Evolutionary conservation across 2,888 invertebrate genomes (phyloP).

Genomic region (Eupeodes luniger): DNA sequence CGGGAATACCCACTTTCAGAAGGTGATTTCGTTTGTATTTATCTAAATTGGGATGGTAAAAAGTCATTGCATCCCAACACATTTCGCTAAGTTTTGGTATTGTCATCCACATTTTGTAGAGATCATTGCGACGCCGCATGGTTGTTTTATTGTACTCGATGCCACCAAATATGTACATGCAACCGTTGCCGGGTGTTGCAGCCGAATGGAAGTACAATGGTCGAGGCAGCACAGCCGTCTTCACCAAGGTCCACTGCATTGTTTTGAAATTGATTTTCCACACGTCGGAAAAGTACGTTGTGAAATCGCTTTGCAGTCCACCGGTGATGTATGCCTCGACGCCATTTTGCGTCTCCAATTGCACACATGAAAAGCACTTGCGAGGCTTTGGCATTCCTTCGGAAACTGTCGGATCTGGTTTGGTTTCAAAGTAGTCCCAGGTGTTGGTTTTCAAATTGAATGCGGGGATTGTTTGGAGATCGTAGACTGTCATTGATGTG

Average conservation of each 20-base stretch:
- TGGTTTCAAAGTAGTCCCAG: slow-evolving; percentile 89
- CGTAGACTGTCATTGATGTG: slow-evolving; percentile 90
- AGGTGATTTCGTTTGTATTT: slow-evolving; percentile 84
- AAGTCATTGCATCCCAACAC: slow-evolving; percentile 92
- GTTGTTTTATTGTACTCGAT: slow-evolving; percentile 87
- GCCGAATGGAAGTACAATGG: slow-evolving; percentile 95
- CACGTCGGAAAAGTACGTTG: slow-evolving; percentile 90
- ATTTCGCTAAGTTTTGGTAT: slow-evolving; percentile 95
- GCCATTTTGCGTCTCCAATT: slow-evolving; percentile 85
- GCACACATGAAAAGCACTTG: slow-evolving; percentile 94
- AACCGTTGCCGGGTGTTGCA: slow-evolving; percentile 90
- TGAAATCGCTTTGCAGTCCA: slow-evolving; percentile 86
- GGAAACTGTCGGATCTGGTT: slow-evolving; percentile 85
- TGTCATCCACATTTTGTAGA: slow-evolving; percentile 93
- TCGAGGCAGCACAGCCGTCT: slow-evolving; percentile 88
- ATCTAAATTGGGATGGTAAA: slow-evolving; percentile 87
- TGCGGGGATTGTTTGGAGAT: slow-evolving; percentile 89
- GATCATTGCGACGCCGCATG: slow-evolving; percentile 88
- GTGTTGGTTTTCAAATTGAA: slow-evolving; percentile 89
- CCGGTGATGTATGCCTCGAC: slow-evolving; percentile 91
- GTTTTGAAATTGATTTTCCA: slow-evolving; percentile 92
- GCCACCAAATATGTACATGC: slow-evolving; percentile 93
- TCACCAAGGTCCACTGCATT: slow-evolving; percentile 90
- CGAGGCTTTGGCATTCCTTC: slow-evolving; percentile 88
- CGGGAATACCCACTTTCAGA: slow-evolving; percentile 88